These are phyloP conservation scores for Antheraea mylitta DNA, from an alignment of 1,140 invertebrate genomes.

Conservation along the genomic window DNA sequence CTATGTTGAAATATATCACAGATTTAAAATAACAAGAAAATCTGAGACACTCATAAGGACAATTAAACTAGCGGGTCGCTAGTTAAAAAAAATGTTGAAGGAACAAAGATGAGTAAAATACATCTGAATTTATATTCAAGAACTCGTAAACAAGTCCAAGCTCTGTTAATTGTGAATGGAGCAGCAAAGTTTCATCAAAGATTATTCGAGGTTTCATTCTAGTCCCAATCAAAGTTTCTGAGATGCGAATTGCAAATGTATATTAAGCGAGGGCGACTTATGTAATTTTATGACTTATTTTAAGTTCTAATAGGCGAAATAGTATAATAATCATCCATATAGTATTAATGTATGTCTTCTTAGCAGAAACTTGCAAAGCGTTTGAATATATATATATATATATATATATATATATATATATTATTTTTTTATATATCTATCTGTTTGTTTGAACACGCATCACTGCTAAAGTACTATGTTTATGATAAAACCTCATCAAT, in stretches of 20 bases:
- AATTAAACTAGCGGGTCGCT: background rate
- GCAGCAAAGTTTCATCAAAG: constrained; percentile 35
- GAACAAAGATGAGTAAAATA: background rate
- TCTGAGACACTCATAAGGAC: too few species aligned
- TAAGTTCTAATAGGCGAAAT: background rate
- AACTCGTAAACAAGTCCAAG: constrained; percentile 14
- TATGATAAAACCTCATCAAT: too few species aligned
- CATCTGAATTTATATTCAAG: background rate
- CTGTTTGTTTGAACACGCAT: too few species aligned
- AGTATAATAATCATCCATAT: background rate
- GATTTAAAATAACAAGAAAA: too few species aligned
- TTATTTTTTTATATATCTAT: too few species aligned
- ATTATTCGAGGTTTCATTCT: constrained; percentile 29
- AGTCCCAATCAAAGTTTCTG: constrained; percentile 40
- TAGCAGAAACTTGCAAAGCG: background rate
- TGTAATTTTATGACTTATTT: background rate
- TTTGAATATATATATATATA: too few species aligned
- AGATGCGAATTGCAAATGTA: constrained; percentile 21
- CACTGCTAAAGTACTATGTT: too few species aligned
- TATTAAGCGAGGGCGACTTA: background rate
- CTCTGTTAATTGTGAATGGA: constrained; percentile 6
- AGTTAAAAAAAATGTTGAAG: background rate
- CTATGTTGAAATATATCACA: too few species aligned
- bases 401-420: too few species aligned
- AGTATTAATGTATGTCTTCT: background rate